phyloP scores from a whole-genome alignment of 1,140 invertebrate species.

The Bicyclus anynana region DNA sequence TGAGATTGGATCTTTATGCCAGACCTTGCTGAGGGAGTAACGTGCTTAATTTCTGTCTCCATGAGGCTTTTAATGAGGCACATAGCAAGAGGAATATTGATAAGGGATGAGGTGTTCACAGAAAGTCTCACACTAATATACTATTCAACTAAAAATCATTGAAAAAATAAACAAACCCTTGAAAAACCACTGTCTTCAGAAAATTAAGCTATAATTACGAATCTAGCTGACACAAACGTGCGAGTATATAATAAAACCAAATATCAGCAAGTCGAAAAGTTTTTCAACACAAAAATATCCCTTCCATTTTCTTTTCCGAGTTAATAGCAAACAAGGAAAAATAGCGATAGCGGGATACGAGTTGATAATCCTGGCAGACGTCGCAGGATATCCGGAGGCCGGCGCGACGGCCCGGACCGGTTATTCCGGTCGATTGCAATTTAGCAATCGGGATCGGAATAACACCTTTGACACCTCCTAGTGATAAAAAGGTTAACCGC shows the following conservation, averaged over 20 bases:
- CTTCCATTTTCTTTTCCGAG: constrained; percentile 17
- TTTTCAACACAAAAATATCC: constrained; percentile 4
- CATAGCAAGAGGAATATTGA: too few relatives aligned
- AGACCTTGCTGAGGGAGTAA: too few relatives aligned
- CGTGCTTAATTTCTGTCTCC: too few relatives aligned
- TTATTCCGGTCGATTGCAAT: constrained; percentile 17
- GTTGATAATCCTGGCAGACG: constrained; percentile 60
- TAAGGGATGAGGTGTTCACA: too few relatives aligned
- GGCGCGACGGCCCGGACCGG: constrained; percentile 40
- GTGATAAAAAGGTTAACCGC: not conserved
- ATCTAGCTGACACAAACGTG: constrained; percentile 44
- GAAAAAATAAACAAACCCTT: too few relatives aligned
- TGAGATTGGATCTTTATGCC: not conserved
- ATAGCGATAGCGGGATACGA: constrained; percentile 35
- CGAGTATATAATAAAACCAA: constrained; percentile 16
- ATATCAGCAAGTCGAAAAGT: constrained; percentile 6
- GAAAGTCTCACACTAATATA: too few relatives aligned
- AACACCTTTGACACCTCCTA: too few relatives aligned
- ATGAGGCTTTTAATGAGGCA: too few relatives aligned
- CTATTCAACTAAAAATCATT: too few relatives aligned
- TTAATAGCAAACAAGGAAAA: constrained; percentile 43
- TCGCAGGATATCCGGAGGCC: constrained; percentile 47
- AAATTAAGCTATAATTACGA: constrained; percentile 37
- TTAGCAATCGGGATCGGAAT: constrained; percentile 2
- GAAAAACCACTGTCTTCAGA: not conserved